A percentile compares a stretch with the other conserved stretches of the same genome.
These are phyloP conservation scores for Sparidentex hasta DNA, from an alignment of 2,797 vertebrate genomes.

Conservation along the genomic window DNA sequence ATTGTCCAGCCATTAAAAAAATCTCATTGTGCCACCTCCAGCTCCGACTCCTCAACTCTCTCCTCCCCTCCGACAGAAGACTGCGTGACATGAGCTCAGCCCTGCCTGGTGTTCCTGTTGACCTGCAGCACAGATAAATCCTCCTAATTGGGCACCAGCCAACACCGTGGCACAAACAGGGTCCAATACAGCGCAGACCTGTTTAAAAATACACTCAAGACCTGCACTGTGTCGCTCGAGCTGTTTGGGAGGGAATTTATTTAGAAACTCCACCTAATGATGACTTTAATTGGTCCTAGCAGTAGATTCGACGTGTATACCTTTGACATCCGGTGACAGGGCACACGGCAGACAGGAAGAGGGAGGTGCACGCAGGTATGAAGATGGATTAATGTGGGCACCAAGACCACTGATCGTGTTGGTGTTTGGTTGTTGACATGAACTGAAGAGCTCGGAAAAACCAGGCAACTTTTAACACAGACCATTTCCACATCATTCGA, in stretches of 20 bases:
- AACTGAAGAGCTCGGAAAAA: background rate
- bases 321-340: slow-evolving; percentile 15
- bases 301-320: slow-evolving; percentile 34
- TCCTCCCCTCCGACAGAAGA: slow-evolving; percentile 20
- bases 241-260: background rate
- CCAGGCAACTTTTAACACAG: background rate
- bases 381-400: background rate
- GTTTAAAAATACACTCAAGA: slow-evolving; percentile 41
- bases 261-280: slow-evolving; percentile 44
- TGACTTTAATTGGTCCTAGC: slow-evolving; percentile 41
- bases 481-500: background rate
- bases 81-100: slow-evolving; percentile 44
- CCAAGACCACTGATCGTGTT: background rate
- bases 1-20: slow-evolving; percentile 20
- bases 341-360: background rate
- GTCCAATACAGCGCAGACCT: slow-evolving; percentile 8
- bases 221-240: slow-evolving; percentile 2
- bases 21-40: slow-evolving; percentile 6
- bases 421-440: background rate
- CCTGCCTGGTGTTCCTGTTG: slow-evolving; percentile 52
- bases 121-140: slow-evolving; percentile 61
- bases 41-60: slow-evolving; percentile 27
- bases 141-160: slow-evolving; percentile 61
- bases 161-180: slow-evolving; percentile 31
- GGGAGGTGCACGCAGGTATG: background rate